Percentiles rank a stretch among this genome's conserved stretches.
Evolutionary conservation across 2,113 vertebrate species (phyloP).

Genomic region (Mesembrinibis cayennensis): DNA sequence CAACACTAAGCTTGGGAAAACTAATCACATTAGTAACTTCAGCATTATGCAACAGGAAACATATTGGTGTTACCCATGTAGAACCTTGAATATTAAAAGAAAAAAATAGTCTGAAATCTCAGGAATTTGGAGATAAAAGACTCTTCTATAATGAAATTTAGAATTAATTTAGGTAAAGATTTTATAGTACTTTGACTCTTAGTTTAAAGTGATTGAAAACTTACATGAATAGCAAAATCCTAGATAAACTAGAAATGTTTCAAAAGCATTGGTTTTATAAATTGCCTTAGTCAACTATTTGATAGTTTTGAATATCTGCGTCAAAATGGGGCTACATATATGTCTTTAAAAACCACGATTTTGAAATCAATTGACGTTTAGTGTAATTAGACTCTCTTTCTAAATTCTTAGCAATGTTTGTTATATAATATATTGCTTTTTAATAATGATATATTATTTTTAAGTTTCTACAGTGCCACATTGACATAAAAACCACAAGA

Average conservation of each 20-base stretch:
- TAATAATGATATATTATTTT: neutral
- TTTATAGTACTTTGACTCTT: neutral
- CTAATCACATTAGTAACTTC: neutral
- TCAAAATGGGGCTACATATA: neutral
- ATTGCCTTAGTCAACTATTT: neutral
- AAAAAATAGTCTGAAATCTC: neutral
- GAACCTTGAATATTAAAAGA: neutral
- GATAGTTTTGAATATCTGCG: neutral
- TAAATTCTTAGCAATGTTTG: neutral
- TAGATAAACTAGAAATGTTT: neutral
- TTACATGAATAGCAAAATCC: neutral
- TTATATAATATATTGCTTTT: fast-evolving
- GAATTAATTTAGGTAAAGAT: neutral
- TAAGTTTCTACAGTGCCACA: neutral
- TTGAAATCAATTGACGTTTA: neutral
- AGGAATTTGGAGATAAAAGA: neutral
- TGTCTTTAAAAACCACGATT: neutral
- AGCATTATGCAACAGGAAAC: neutral
- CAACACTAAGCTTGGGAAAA: neutral
- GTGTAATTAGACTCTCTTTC: neutral
- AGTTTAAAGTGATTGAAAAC: neutral
- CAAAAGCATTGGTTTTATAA: neutral
- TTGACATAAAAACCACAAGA: neutral
- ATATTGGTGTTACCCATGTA: fast-evolving
- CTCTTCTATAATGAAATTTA: neutral